These are phyloP conservation scores for Botia almorhae DNA, from an alignment of 2,797 vertebrate species.

Conservation along the genomic window DNA sequence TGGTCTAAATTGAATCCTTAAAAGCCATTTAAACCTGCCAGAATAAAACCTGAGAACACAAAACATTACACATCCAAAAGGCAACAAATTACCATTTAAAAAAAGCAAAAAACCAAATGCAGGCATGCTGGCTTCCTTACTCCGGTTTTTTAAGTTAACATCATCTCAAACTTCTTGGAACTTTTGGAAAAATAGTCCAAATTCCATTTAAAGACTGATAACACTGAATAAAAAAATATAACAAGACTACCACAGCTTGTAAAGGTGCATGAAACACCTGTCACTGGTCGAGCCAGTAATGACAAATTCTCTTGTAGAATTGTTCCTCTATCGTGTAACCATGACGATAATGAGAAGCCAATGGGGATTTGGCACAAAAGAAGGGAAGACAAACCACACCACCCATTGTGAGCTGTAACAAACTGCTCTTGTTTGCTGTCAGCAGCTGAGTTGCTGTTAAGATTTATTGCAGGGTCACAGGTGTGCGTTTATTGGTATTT, in stretches of 20 bases:
- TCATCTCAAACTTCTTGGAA: background rate
- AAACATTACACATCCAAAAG: constrained; percentile 2
- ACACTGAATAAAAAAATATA: background rate
- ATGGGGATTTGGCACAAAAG: constrained; percentile 19
- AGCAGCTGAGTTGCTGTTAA: background rate
- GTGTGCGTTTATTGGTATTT: background rate
- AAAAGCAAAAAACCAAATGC: background rate
- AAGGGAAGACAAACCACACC: constrained; percentile 8
- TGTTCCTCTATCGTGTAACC: constrained; percentile 19
- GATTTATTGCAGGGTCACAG: background rate
- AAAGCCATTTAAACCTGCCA: background rate
- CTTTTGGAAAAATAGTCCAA: background rate
- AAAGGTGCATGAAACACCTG: background rate
- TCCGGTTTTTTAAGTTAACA: background rate
- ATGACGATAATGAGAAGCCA: constrained; percentile 12
- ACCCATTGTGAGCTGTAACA: background rate
- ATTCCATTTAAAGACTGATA: background rate
- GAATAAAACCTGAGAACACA: constrained; percentile 15
- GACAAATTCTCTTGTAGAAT: constrained; percentile 8
- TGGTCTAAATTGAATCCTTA: constrained; percentile 17
- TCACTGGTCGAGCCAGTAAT: background rate
- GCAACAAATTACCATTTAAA: constrained; percentile 13
- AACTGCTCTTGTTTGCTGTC: constrained; percentile 4
- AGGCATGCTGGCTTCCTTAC: background rate
- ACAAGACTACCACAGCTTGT: background rate